Evolutionary conservation across 1,140 invertebrate species (phyloP), one percentile per base, ranked within the genome.

Genomic region (Drosophila dunni): DNA sequence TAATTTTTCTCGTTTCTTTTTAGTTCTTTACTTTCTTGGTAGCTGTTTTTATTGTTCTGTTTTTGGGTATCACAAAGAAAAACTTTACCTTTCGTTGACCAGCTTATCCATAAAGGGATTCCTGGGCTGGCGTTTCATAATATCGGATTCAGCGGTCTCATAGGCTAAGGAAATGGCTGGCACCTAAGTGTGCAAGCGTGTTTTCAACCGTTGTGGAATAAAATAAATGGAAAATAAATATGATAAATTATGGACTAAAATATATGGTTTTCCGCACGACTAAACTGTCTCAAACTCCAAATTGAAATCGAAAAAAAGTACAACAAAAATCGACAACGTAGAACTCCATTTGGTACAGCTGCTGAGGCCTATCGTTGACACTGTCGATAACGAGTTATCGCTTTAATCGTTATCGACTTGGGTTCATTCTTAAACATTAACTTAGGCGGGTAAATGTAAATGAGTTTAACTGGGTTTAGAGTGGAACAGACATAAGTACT

Each of bases 111-210:
- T 96, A 94, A 96, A 95, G 93, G 98, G 97, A 93, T 99, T 98
- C 96, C 99, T 96, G 93, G 99, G 99, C 94, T 97, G 96, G 93
- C 98, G 96, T 96, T 99, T 99, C 99, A 99, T 99, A 94, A 99
- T 99, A 96, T 99, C 99, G 93, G 97, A 98, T 95, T 99, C 99
- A 91, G 99, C 98, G 94, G 98, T 96, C 96, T 99, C 99, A 95
- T 99, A 99, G 93, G 99, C 98, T 94, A 99, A 95, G 91, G 99
- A 99, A 95, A 99, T 99, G 94, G 99, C 99, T 93, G 98, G 99
- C 93, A 99, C 97, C 97, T 98, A 94, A 74, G 54, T 62, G 83
- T 74, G 77, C 83, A 50, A 82, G 61, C 72, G 67, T 74, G 7
- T 38, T 38, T 71, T n/a, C n/a, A 33, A 81, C 68, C 58, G 72